Evolutionary conservation across 2,888 invertebrate species (phyloP).

Genomic region (Lasioglossum leucozonium): DNA sequence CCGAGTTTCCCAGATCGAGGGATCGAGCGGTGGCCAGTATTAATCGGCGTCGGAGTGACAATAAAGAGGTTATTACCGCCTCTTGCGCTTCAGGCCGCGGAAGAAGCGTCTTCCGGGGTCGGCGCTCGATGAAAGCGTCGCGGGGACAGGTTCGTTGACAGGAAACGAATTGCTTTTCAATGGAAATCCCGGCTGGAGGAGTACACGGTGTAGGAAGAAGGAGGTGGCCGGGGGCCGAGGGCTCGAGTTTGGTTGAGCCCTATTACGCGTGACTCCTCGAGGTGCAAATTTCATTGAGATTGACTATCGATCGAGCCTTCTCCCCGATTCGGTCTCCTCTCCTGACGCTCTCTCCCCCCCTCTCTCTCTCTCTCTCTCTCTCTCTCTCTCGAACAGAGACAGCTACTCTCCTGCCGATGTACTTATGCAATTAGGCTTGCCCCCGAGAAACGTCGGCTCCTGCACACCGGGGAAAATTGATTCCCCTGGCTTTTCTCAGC

Average conservation of each 20-base stretch:
- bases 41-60: slow-evolving; percentile 59
- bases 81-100: slow-evolving; percentile 16
- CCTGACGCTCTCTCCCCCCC: not conserved
- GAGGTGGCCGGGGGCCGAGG: not conserved
- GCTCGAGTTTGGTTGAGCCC: slow-evolving; percentile 57
- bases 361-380: too few species aligned
- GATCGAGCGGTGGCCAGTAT: slow-evolving; percentile 19
- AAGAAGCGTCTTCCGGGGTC: slow-evolving; percentile 1
- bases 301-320: slow-evolving; percentile 69
- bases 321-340: slow-evolving; percentile 33
- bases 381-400: slow-evolving; percentile 6
- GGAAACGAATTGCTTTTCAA: slow-evolving; percentile 73
- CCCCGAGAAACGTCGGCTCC: slow-evolving; percentile 43
- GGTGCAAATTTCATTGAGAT: slow-evolving; percentile 75
- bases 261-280: slow-evolving; percentile 72
- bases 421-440: slow-evolving; percentile 70
- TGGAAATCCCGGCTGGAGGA: slow-evolving; percentile 64
- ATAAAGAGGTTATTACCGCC: slow-evolving; percentile 65
- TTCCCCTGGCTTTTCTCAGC: slow-evolving; percentile 25
- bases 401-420: slow-evolving; percentile 33
- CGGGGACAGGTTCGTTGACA: slow-evolving; percentile 67
- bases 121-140: slow-evolving; percentile 42
- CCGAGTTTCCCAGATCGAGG: not conserved
- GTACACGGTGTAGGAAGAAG: slow-evolving; percentile 22
- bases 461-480: slow-evolving; percentile 61